Evolutionary conservation across 2,113 vertebrate species (phyloP).

Genomic region (Polypterus senegalus): DNA sequence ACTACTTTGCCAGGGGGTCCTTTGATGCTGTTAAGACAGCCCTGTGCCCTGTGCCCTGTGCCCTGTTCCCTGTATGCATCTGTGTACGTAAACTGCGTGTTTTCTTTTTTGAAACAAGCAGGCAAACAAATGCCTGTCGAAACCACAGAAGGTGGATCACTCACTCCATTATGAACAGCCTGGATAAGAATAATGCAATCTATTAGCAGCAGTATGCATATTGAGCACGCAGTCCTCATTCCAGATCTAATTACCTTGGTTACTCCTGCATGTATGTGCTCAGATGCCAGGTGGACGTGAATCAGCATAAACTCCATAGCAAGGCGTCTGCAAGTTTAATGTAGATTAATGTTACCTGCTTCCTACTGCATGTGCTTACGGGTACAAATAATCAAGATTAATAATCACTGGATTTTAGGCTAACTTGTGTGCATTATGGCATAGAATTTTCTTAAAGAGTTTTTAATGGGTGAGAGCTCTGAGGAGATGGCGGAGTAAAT

Average conservation of each 20-base stretch:
- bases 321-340: slow-evolving; percentile 62
- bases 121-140: no score
- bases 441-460: slow-evolving; percentile 62
- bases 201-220: slow-evolving; percentile 1
- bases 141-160: neutral
- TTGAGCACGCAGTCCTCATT: neutral
- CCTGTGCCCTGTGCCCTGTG: no score
- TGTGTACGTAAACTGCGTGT: no score
- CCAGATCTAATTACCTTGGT: slow-evolving; percentile 33
- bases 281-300: slow-evolving; percentile 53
- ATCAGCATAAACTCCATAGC: slow-evolving; percentile 56
- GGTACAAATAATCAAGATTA: slow-evolving; percentile 85
- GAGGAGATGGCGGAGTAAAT: slow-evolving; percentile 10
- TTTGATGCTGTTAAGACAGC: no score
- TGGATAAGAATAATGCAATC: neutral
- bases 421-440: slow-evolving; percentile 60
- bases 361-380: slow-evolving; percentile 54
- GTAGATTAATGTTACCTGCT: slow-evolving; percentile 80
- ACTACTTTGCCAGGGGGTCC: no score
- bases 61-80: no score
- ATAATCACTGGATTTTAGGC: slow-evolving; percentile 58
- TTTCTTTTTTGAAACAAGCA: no score
- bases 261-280: slow-evolving; percentile 32
- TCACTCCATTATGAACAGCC: neutral
- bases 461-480: slow-evolving; percentile 46